Evolutionary conservation across 2,888 invertebrate genomes (phyloP).

Genomic region (Eristalis arbustorum): DNA sequence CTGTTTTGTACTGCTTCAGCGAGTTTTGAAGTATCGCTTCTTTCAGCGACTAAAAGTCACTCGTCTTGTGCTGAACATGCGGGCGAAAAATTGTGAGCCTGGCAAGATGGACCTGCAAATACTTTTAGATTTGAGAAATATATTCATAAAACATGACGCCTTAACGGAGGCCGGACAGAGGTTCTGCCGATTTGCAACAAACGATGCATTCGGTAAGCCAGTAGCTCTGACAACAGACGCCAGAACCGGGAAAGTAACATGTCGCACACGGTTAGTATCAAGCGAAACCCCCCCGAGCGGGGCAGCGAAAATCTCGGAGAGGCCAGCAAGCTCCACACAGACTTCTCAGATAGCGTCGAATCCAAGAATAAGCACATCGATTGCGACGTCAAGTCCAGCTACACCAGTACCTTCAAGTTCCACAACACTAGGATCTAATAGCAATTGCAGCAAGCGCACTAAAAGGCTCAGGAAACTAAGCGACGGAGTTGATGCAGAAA

Average conservation of each 20-base stretch:
- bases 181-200: constrained; percentile 72
- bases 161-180: constrained; percentile 71
- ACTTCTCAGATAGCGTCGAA: constrained; percentile 5
- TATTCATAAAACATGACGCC: constrained; percentile 65
- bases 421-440: background rate
- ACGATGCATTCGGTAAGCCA: constrained; percentile 67
- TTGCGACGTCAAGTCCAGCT: background rate
- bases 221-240: constrained; percentile 72
- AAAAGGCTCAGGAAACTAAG: constrained; percentile 45
- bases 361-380: background rate
- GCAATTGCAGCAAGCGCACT: constrained; percentile 11
- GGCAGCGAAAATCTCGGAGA: background rate
- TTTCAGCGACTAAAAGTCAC: constrained; percentile 72
- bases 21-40: constrained; percentile 72
- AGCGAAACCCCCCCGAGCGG: background rate
- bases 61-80: constrained; percentile 69
- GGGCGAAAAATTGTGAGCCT: constrained; percentile 53
- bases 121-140: constrained; percentile 71
- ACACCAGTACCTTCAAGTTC: background rate
- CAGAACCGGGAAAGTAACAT: constrained; percentile 70
- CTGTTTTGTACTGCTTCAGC: constrained; percentile 72
- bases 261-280: constrained; percentile 56
- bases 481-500: constrained; percentile 46
- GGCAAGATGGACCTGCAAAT: constrained; percentile 69
- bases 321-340: constrained; percentile 13